Evolutionary conservation across 1,140 invertebrate genomes (phyloP), one percentile per base, ranked within the genome.

Genomic region (Linepithema humile): DNA sequence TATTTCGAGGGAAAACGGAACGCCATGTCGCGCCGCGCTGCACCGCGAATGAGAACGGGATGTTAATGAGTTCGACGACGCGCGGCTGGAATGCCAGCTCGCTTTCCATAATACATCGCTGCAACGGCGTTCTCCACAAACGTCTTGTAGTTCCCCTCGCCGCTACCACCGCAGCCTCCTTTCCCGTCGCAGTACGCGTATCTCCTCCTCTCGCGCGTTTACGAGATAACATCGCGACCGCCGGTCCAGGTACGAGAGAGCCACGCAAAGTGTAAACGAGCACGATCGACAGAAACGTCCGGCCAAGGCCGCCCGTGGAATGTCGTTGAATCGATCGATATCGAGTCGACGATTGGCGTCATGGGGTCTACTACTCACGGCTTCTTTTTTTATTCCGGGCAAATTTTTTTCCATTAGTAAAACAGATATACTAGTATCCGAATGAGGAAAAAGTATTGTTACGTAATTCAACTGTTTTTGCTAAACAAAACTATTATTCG

Each of bases 41-140:
- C 69, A 45, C 45, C 40, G 48, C 26, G 45, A 40, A 83, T 48
- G 45, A 45, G 59, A 32, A 45, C 82, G 73, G 73, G 60, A 74
- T 57, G 55, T 85, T 62, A 82, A 84, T 87, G 84, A 80, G 78
- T 62, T 82, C 80, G 82, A 83, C 89, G 89, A 82, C 85, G 86
- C 85, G 89, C 74, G 82, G 6, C 64, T 84, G 88, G 90, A 91
- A 91, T 91, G 85, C 85, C 89, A 87, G 86, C 83, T 90, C 89
- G 88, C 88, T 92, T 91, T 92, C 90, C 85, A 85, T 75, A 70
- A 88, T 67, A 80, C 77, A 50, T 77, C 83, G 72, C 57, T 64
- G 83, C 77, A 26, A 62, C 75, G 62, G 60, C 72, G 85, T 88
- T 88, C 84, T 77, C 83, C 75, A 65, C 82, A 74, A 74, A 59